Percentiles rank a stretch among this genome's conserved stretches.
phyloP scores from a whole-genome alignment of 2,888 invertebrate species.

The Orthosia gothica region DNA sequence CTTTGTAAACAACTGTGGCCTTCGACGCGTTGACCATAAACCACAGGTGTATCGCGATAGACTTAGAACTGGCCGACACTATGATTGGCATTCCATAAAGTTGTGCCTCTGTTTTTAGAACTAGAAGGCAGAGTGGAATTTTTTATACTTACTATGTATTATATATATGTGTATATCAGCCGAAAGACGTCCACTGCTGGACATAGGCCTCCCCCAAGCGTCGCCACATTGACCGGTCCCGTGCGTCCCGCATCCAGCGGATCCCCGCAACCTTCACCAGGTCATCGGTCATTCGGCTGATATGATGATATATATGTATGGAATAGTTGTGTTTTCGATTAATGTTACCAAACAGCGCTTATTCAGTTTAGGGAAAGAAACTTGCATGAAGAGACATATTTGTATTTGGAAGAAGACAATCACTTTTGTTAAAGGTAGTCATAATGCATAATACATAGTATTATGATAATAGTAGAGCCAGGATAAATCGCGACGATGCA shows the following conservation, averaged over 20 bases:
- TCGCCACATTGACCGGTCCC: too few relatives aligned
- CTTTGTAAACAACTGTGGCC: constrained; percentile 26
- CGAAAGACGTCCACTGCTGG: too few relatives aligned
- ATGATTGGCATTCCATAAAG: constrained; percentile 15
- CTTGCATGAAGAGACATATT: too few relatives aligned
- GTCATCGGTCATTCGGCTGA: too few relatives aligned
- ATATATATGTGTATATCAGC: too few relatives aligned
- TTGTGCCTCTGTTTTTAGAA: background rate
- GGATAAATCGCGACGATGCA: background rate
- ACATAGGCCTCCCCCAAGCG: too few relatives aligned
- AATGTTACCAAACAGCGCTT: background rate
- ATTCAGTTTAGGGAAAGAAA: background rate
- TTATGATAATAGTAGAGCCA: background rate
- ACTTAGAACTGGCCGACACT: constrained; percentile 4
- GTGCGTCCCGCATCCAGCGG: too few relatives aligned
- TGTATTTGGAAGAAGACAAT: background rate
- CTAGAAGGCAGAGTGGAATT: background rate
- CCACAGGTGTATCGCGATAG: constrained; percentile 6
- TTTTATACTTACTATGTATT: background rate
- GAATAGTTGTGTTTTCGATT: background rate
- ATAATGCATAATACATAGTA: background rate
- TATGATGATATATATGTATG: too few relatives aligned
- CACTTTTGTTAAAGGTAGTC: too few relatives aligned
- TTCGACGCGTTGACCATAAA: constrained; percentile 23
- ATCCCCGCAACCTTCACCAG: too few relatives aligned